Conservation (phyloP, 2,113 vertebrate species). For the Catagonus wagneri region DNA sequence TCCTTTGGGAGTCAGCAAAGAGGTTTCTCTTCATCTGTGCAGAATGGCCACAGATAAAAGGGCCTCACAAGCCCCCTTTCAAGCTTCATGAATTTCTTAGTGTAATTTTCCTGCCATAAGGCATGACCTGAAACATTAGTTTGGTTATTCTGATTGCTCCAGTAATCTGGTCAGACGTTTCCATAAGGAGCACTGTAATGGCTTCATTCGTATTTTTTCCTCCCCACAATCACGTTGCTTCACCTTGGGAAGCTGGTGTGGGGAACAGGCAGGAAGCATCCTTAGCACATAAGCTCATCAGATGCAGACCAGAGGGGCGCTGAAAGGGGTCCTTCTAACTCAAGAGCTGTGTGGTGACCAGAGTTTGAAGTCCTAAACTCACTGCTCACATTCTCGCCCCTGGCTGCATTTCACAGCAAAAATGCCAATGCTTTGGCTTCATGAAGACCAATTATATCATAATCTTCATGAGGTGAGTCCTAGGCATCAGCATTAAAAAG, state of each 20-base stretch:
- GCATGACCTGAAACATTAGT: neutral
- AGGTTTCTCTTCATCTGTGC: neutral
- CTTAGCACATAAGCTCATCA: neutral
- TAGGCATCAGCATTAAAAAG: neutral
- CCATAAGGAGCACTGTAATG: neutral
- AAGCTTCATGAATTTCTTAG: conserved; percentile 49
- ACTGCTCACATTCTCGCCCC: neutral
- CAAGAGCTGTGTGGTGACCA: neutral
- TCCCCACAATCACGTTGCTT: neutral
- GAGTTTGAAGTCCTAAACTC: neutral
- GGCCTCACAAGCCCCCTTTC: neutral
- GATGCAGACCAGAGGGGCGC: neutral
- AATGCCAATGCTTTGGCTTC: neutral
- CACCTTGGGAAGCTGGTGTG: neutral
- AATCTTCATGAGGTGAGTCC: neutral
- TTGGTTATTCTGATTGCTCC: neutral
- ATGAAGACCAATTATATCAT: neutral
- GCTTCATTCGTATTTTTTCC: neutral
- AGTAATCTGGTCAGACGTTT: neutral
- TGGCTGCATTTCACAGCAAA: neutral
- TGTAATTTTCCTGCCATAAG: neutral
- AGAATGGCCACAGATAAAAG: neutral
- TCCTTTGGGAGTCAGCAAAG: neutral
- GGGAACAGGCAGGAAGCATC: accelerated
- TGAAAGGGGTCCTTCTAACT: neutral